These are phyloP conservation scores for Ornithoptera alexandrae DNA, from an alignment of 2,888 invertebrate species.

Conservation along the genomic window DNA sequence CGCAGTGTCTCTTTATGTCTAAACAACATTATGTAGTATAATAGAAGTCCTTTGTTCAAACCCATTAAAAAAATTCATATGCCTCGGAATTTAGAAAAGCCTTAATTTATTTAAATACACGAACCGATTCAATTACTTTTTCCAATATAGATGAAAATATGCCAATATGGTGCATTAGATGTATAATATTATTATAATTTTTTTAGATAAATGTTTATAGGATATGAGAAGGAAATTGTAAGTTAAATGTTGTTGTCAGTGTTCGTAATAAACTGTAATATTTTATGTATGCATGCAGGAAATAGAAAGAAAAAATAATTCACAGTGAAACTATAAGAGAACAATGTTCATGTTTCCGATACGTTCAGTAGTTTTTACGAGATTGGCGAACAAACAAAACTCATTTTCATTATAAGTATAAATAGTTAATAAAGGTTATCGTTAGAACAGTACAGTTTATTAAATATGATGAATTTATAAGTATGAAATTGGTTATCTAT, in stretches of 20 bases:
- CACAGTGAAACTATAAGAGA: constrained; percentile 17
- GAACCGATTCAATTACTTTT: neutral
- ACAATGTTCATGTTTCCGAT: neutral
- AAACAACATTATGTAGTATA: constrained; percentile 25
- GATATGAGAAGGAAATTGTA: too few relatives aligned
- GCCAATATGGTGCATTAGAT: neutral
- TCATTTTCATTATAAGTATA: too few relatives aligned
- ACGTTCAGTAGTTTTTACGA: too few relatives aligned
- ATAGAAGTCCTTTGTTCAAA: constrained; percentile 16
- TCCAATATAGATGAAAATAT: neutral
- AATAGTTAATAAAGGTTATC: too few relatives aligned
- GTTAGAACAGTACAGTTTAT: too few relatives aligned
- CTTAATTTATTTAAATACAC: neutral
- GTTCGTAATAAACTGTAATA: too few relatives aligned
- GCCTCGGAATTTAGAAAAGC: neutral
- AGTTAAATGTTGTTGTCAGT: too few relatives aligned
- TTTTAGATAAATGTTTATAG: neutral
- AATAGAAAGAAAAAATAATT: too few relatives aligned
- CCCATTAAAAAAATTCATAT: constrained; percentile 13
- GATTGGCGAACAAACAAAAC: too few relatives aligned
- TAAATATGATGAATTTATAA: too few relatives aligned
- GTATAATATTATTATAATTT: neutral
- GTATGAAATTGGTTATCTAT: too few relatives aligned
- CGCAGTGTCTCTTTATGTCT: constrained; percentile 22
- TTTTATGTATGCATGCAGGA: too few relatives aligned